phyloP scores from a whole-genome alignment of 1,140 invertebrate genomes.

The Tachypleus tridentatus region DNA sequence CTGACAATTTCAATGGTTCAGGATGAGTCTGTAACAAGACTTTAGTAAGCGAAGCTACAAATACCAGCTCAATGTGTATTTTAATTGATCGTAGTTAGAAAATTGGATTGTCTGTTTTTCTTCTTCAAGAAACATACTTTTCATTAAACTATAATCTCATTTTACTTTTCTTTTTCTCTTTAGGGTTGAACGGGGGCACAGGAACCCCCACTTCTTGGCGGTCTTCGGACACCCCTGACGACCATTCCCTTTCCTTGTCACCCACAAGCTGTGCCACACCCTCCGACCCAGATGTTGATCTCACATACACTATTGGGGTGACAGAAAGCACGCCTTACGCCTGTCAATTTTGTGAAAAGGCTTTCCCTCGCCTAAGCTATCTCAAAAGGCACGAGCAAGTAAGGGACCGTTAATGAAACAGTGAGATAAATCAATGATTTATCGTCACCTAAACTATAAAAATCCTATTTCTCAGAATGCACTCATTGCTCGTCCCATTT shows the following conservation, averaged over 20 bases:
- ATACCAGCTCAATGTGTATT: too few relatives aligned
- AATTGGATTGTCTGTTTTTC: too few relatives aligned
- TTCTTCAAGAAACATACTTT: too few relatives aligned
- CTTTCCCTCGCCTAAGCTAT: constrained; percentile 71
- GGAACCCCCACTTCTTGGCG: constrained; percentile 32
- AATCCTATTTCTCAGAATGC: too few relatives aligned
- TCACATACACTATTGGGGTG: constrained; percentile 50
- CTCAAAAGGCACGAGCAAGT: constrained; percentile 91
- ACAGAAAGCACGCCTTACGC: constrained; percentile 67
- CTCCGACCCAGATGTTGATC: constrained; percentile 27
- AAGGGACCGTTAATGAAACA: constrained; percentile 23
- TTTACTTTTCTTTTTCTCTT: not conserved
- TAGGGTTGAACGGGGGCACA: constrained; percentile 19
- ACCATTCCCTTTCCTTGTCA: constrained; percentile 23
- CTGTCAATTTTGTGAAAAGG: constrained; percentile 82
- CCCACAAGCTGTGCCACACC: constrained; percentile 8
- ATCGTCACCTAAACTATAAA: too few relatives aligned
- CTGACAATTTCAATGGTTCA: too few relatives aligned
- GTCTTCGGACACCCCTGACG: constrained; percentile 15
- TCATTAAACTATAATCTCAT: too few relatives aligned
- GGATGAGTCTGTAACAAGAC: too few relatives aligned
- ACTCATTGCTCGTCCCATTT: too few relatives aligned
- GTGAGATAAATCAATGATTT: too few relatives aligned
- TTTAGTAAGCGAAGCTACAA: too few relatives aligned
- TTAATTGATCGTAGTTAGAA: too few relatives aligned